These are phyloP conservation scores for Triplophysa tibetana DNA, from an alignment of 2,113 vertebrate genomes.

Conservation along the genomic window DNA sequence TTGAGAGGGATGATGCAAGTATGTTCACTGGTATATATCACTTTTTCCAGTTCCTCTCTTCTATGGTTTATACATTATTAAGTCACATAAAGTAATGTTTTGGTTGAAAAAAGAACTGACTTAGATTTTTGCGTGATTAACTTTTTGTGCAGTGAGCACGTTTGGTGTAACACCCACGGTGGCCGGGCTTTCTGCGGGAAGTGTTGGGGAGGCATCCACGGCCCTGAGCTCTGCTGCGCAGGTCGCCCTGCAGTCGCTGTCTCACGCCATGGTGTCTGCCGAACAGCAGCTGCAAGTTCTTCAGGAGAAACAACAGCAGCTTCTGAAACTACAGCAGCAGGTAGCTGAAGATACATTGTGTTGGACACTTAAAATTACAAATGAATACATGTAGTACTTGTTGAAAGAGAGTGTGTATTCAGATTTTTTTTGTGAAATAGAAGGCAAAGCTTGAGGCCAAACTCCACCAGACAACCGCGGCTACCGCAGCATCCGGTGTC, in stretches of 20 bases:
- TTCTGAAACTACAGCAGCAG: conserved; percentile 99
- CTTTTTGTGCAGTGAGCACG: conserved; percentile 86
- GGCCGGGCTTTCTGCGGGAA: conserved; percentile 89
- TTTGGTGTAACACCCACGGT: conserved; percentile 95
- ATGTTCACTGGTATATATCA: conserved; percentile 94
- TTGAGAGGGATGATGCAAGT: conserved; percentile 99
- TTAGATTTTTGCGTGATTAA: neutral
- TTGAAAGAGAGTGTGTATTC: neutral
- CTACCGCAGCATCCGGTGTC: conserved; percentile 82
- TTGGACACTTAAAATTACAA: neutral
- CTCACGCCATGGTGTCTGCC: conserved; percentile 98
- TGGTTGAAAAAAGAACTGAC: no score
- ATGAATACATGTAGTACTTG: neutral
- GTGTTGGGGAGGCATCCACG: conserved; percentile 94
- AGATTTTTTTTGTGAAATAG: conserved; percentile 66
- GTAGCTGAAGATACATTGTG: conserved; percentile 62
- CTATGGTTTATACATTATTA: neutral
- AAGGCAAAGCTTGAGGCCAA: conserved; percentile 99
- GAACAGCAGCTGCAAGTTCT: conserved; percentile 99
- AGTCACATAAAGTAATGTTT: neutral
- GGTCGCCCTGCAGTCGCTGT: conserved; percentile 98
- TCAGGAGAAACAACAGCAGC: conserved; percentile 99
- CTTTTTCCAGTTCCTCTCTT: conserved; percentile 55
- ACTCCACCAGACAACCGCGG: conserved; percentile 95
- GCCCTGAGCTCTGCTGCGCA: conserved; percentile 97